Evolutionary conservation across 2,888 invertebrate genomes (phyloP).

Genomic region (Emmelina monodactyla): DNA sequence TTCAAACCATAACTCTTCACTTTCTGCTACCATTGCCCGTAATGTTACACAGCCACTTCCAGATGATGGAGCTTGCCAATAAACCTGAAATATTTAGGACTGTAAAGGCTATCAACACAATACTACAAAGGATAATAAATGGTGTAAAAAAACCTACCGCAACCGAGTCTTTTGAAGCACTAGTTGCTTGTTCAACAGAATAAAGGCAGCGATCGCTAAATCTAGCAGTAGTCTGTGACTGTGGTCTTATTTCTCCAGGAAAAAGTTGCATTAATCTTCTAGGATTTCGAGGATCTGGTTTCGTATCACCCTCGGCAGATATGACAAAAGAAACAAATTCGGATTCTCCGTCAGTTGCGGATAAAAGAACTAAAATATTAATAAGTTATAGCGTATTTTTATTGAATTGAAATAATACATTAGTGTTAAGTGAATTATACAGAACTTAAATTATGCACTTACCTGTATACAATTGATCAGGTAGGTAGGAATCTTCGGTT

Average conservation of each 20-base stretch:
- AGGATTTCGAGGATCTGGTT: constrained; percentile 39
- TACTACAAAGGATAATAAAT: too few species aligned
- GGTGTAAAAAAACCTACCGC: too few species aligned
- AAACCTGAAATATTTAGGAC: constrained; percentile 31
- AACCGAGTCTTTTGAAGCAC: constrained; percentile 31
- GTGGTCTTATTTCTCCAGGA: constrained; percentile 41
- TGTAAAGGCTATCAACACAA: too few species aligned
- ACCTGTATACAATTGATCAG: constrained; percentile 49
- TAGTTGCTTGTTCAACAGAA: constrained; percentile 42
- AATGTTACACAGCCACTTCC: constrained; percentile 48
- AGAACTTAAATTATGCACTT: too few species aligned
- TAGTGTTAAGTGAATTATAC: too few species aligned
- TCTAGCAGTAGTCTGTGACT: constrained; percentile 27
- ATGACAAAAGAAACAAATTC: constrained; percentile 46
- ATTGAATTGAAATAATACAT: too few species aligned
- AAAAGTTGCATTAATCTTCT: constrained; percentile 28
- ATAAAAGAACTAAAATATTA: constrained; percentile 33
- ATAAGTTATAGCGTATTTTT: too few species aligned
- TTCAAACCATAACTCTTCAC: constrained; percentile 44
- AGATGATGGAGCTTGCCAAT: constrained; percentile 50
- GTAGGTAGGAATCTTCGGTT: constrained; percentile 36
- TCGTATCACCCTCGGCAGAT: constrained; percentile 46
- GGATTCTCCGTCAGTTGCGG: constrained; percentile 36
- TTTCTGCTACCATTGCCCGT: constrained; percentile 49
- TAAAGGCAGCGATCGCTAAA: constrained; percentile 46